phyloP scores from a whole-genome alignment of 2,888 invertebrate genomes.

The Hirtodrosophila cameraria region DNA sequence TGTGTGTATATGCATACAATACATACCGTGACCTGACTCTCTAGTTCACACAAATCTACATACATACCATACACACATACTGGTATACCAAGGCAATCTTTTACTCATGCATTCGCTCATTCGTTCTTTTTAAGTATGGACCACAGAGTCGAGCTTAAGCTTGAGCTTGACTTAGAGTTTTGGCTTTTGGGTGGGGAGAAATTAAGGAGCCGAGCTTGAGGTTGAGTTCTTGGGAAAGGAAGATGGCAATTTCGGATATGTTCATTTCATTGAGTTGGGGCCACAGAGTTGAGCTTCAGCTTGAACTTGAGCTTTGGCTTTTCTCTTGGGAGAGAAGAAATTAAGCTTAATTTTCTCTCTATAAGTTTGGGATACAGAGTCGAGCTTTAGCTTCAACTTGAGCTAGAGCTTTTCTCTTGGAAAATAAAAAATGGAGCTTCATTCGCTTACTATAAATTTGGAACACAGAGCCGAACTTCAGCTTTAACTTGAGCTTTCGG shows the following conservation, averaged over 20 bases:
- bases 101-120: slow-evolving; percentile 1
- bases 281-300: too few species aligned
- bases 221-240: not conserved
- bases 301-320: not conserved
- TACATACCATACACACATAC: slow-evolving; percentile 1
- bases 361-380: too few species aligned
- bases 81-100: not conserved
- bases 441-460: too few species aligned
- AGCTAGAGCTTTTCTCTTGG: too few species aligned
- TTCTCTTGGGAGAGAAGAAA: not conserved
- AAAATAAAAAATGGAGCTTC: too few species aligned
- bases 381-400: too few species aligned
- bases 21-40: slow-evolving; percentile 52
- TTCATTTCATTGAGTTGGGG: too few species aligned
- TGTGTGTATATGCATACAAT: slow-evolving; percentile 26
- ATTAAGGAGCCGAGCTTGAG: too few species aligned
- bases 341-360: not conserved
- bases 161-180: not conserved
- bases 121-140: not conserved
- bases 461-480: too few species aligned
- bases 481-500: too few species aligned
- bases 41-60: slow-evolving; percentile 1
- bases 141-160: slow-evolving; percentile 20
- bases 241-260: too few species aligned
- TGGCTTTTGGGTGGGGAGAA: too few species aligned